These are phyloP conservation scores for Nerophis ophidion DNA, from an alignment of 2,113 vertebrate species.

Conservation along the genomic window DNA sequence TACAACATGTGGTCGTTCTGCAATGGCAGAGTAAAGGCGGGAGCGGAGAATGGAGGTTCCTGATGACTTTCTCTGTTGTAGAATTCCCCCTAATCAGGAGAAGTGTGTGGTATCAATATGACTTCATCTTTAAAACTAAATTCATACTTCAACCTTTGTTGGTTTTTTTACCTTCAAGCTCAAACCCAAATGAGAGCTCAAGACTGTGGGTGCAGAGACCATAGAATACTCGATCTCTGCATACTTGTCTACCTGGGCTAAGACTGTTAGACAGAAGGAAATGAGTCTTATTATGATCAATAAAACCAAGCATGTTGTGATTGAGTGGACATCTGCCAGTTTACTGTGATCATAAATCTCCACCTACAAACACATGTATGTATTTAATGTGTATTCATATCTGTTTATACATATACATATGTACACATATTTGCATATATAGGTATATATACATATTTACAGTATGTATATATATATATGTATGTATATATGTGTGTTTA, in stretches of 20 bases:
- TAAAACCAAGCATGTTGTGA: not conserved
- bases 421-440: no score
- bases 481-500: no score
- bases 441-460: no score
- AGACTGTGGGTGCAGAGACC: conserved; percentile 57
- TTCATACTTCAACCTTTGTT: not conserved
- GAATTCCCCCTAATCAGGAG: conserved; percentile 65
- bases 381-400: no score
- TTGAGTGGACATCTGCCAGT: not conserved
- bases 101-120: not conserved
- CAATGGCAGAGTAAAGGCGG: conserved; percentile 49
- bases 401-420: no score
- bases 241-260: conserved; percentile 68
- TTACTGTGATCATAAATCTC: no score
- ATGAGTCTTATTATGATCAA: not conserved
- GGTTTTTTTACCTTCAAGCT: conserved; percentile 63
- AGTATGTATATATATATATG: no score
- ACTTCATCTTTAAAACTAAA: not conserved
- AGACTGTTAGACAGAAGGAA: conserved; percentile 43
- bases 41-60: conserved; percentile 66
- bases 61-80: conserved; percentile 69
- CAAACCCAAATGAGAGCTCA: conserved; percentile 51
- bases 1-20: conserved; percentile 66
- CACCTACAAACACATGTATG: no score
- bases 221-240: conserved; percentile 74